Percentiles rank a stretch among this genome's conserved stretches.
These are phyloP conservation scores for Centropristis striata DNA, from an alignment of 2,113 vertebrate genomes.

Conservation along the genomic window DNA sequence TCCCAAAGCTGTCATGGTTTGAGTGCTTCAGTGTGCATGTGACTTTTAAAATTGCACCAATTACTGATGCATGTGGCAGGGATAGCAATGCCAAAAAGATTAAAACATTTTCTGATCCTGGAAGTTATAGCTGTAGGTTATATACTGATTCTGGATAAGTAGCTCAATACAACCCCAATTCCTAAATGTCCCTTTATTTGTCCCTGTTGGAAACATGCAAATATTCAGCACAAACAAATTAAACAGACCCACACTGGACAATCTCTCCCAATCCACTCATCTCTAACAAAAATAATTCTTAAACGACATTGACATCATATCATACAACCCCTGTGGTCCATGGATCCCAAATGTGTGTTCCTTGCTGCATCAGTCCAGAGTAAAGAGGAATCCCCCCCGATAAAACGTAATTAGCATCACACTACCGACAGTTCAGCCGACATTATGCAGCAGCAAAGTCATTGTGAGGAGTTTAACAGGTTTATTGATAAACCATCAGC, in stretches of 20 bases:
- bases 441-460: conserved; percentile 11
- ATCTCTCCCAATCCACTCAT: neutral
- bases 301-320: neutral
- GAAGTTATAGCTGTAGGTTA: too few relatives aligned
- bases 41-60: too few relatives aligned
- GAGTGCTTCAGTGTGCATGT: neutral
- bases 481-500: conserved; percentile 51
- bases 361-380: too few relatives aligned
- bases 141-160: too few relatives aligned
- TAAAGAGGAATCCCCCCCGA: neutral
- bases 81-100: too few relatives aligned
- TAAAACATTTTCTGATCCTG: too few relatives aligned
- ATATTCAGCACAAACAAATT: too few relatives aligned
- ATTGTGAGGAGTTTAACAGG: neutral
- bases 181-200: too few relatives aligned
- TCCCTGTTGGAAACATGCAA: neutral
- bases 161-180: too few relatives aligned
- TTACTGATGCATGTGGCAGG: too few relatives aligned
- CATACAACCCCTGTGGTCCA: neutral
- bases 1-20: neutral
- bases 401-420: neutral
- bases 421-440: neutral
- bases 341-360: neutral
- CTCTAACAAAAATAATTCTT: neutral
- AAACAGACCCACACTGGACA: neutral